Percentiles rank a stretch among this genome's conserved stretches.
Conservation (phyloP, 2,113 vertebrate species). For the Neomonachus schauinslandi region DNA sequence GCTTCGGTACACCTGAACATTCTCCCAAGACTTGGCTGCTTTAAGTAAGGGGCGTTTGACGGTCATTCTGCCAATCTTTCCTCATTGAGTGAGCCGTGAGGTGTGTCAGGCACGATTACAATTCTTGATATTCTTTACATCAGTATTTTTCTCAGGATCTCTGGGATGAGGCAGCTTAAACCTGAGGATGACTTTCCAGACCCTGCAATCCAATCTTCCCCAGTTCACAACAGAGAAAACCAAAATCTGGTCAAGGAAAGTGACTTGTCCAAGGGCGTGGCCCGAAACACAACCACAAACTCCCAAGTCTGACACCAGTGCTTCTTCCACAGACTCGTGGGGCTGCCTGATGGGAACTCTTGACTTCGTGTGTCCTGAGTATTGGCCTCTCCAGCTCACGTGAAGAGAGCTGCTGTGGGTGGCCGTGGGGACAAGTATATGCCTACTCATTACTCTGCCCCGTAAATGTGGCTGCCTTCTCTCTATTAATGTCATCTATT, state of each 20-base stretch:
- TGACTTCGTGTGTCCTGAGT: not conserved
- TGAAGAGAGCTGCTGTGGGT: not conserved
- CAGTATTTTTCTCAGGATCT: not conserved
- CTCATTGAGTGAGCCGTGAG: not conserved
- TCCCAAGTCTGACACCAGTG: not conserved
- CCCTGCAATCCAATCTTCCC: not conserved
- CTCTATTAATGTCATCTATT: not conserved
- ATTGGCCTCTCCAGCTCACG: not conserved
- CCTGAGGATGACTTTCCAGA: not conserved
- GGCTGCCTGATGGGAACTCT: not conserved
- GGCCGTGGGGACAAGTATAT: not conserved
- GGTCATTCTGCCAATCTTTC: not conserved
- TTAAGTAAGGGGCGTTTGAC: not conserved
- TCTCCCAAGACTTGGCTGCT: not conserved
- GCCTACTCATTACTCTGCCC: not conserved
- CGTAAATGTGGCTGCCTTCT: not conserved
- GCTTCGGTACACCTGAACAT: not conserved
- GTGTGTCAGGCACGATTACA: accelerated
- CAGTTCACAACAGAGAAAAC: not conserved
- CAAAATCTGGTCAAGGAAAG: not conserved
- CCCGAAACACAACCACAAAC: not conserved
- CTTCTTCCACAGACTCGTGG: not conserved
- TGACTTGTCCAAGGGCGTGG: not conserved
- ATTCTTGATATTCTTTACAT: not conserved
- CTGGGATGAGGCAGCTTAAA: not conserved